Evolutionary conservation across 37 sponge, comb jelly and placozoan genomes (phyloP), one percentile per base, ranked within the genome.

Genomic region (Spongilla lacustris): DNA sequence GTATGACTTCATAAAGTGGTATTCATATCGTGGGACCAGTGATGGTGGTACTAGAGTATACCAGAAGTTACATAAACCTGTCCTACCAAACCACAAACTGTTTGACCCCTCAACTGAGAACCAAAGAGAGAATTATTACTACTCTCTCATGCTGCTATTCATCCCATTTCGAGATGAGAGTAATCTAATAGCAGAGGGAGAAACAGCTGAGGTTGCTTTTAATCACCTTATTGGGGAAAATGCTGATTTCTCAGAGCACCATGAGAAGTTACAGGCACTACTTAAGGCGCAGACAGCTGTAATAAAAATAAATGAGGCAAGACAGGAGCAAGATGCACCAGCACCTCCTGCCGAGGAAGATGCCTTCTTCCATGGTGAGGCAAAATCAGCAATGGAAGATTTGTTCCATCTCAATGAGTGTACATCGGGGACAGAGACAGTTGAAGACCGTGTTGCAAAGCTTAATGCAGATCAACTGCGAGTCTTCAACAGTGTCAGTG

Each of bases 401-500:
- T 36, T 86, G 69, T 35, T 50, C 10, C 27, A 73, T 25, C 34
- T 31, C 4, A 46, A 86, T 22, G 24, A 24, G 8, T 25, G 23
- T 31, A 27, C 0, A 71, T 71, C 25, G 41, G 50, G 27, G 66
- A 22, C 25, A 21, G 23, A 80, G 13, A 75, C 58, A 30, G 58
- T 85, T 25, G 86, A 80, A 12, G 70, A 85, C 78, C 30, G 80
- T 28, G 78, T 87, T 9, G 28, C 74, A 14, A 86, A 83, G 87
- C 69, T 91, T 6, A 87, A 91, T 84, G 32, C 70, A 49, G 92
- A 91, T 46, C 92, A 91, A 81, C 33, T 46, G 14, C 33, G 85
- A 2, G 35, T 91, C 29, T 91, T 79, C 37, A 71, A 91, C 22
- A 69, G 66, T 25, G 81, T 91, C 14, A 36, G 68, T 12, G 69